Conservation (phyloP, 2,113 vertebrate genomes). For the Ceyx margarethae region DNA sequence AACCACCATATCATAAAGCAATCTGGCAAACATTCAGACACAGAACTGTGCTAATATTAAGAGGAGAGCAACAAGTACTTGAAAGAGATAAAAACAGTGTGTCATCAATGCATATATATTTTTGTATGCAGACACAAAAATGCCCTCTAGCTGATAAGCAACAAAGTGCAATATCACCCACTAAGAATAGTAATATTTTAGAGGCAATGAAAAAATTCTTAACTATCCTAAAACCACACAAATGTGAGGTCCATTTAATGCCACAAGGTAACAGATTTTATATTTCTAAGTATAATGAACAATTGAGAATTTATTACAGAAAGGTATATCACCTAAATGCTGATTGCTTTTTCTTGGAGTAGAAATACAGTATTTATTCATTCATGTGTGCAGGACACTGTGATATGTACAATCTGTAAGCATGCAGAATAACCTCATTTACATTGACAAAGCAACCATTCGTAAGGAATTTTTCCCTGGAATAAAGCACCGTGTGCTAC, state of each 20-base stretch:
- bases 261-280: not conserved
- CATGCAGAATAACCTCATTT: not conserved
- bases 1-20: not conserved
- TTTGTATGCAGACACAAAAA: not conserved
- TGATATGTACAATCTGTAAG: not conserved
- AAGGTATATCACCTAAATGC: not conserved
- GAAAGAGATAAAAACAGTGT: not conserved
- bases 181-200: not conserved
- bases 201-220: not conserved
- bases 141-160: not conserved
- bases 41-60: not conserved
- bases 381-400: not conserved
- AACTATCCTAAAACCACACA: not conserved
- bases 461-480: not conserved
- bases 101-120: not conserved
- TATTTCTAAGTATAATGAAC: not conserved
- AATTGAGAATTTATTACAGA: not conserved
- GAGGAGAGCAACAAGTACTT: not conserved
- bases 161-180: not conserved
- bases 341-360: not conserved
- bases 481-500: not conserved
- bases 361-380: not conserved
- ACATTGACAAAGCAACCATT: not conserved
- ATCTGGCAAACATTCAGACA: not conserved
- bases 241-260: not conserved